Percentiles rank a stretch among this genome's conserved stretches.
These are phyloP conservation scores for Tokudaia muenninki DNA, from an alignment of 2,797 vertebrate genomes.

Conservation along the genomic window DNA sequence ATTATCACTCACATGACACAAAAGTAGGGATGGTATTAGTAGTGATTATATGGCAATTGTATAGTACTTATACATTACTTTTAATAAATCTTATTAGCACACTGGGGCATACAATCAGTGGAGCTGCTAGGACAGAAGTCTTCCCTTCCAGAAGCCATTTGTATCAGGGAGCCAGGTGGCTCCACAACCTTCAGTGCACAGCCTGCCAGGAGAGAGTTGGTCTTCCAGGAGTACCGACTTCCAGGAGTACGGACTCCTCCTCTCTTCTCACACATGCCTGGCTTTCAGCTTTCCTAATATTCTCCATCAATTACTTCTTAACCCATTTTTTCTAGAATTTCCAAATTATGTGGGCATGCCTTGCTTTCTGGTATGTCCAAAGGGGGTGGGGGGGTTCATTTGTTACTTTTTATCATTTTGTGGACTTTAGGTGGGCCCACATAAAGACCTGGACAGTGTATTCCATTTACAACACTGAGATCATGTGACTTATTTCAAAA, in stretches of 20 bases:
- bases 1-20: background rate
- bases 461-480: background rate
- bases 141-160: no score
- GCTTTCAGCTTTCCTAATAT: background rate
- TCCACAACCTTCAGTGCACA: no score
- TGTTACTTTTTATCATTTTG: background rate
- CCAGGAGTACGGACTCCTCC: no score
- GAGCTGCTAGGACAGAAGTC: no score
- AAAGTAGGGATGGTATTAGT: background rate
- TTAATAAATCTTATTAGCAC: background rate
- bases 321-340: background rate
- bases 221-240: no score
- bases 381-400: background rate
- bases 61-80: background rate
- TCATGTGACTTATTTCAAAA: slow-evolving; percentile 16
- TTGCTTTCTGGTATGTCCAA: background rate
- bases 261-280: background rate
- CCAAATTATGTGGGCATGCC: background rate
- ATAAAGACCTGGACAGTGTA: background rate
- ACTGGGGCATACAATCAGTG: no score
- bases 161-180: no score
- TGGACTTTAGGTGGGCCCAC: background rate
- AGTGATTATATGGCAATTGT: background rate
- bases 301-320: background rate
- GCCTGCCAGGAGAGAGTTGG: no score